Conservation (phyloP, 2,888 invertebrate genomes). For the Dicyrtoma fusca region DNA sequence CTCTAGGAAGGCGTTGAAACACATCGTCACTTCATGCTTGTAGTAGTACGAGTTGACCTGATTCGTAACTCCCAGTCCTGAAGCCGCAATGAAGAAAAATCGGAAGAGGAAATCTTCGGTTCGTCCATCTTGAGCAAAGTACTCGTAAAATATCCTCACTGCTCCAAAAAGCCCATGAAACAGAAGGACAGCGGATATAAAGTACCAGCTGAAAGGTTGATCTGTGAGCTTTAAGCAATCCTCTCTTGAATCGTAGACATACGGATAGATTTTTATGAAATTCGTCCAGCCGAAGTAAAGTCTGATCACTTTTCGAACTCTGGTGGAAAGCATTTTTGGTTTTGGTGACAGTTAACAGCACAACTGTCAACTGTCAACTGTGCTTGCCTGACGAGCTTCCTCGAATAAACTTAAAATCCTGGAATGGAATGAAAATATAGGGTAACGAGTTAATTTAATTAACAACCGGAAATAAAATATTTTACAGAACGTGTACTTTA, state of each 20-base stretch:
- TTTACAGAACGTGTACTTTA: too few species aligned
- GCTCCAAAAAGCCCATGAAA: not conserved
- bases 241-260: not conserved
- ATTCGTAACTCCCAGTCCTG: not conserved
- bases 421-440: too few species aligned
- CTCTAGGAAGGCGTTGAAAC: too few species aligned
- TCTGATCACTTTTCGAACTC: not conserved
- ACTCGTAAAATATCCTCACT: not conserved
- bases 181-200: not conserved
- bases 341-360: too few species aligned
- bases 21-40: too few species aligned
- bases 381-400: too few species aligned
- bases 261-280: not conserved
- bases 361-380: too few species aligned
- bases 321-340: not conserved
- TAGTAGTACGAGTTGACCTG: not conserved
- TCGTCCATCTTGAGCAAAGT: not conserved
- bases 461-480: too few species aligned
- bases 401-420: too few species aligned
- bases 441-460: too few species aligned
- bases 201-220: not conserved
- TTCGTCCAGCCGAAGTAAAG: constrained; percentile 7
- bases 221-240: not conserved
- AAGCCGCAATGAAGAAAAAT: constrained; percentile 4
- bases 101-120: not conserved